These are phyloP conservation scores for Polypedilum vanderplanki DNA, from an alignment of 1,140 invertebrate species.

Conservation along the genomic window DNA sequence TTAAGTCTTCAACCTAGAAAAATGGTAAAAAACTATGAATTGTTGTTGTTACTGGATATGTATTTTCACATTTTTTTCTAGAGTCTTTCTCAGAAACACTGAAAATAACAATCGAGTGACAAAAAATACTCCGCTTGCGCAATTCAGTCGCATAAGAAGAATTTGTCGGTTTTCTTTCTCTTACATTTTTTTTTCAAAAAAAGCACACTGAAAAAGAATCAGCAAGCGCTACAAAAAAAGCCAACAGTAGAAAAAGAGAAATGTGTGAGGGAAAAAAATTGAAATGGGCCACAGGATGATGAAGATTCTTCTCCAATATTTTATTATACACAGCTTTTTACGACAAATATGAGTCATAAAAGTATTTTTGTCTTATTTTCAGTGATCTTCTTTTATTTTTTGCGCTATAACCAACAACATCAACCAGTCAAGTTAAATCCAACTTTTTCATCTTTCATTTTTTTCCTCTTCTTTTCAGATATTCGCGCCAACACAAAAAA, in stretches of 20 bases:
- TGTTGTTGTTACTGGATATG: neutral
- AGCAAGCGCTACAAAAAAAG: neutral
- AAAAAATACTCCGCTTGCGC: slow-evolving; percentile 27
- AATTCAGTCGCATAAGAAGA: slow-evolving; percentile 25
- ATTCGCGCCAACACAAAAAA: slow-evolving; percentile 25
- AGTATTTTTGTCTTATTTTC: too few species aligned
- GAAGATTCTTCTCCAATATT: too few species aligned
- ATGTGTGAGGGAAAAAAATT: neutral
- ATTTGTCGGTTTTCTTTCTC: slow-evolving; percentile 22
- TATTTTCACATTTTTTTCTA: neutral
- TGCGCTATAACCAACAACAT: too few species aligned
- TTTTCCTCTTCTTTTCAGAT: neutral
- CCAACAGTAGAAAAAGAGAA: neutral
- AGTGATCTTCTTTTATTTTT: too few species aligned
- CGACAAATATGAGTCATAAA: too few species aligned
- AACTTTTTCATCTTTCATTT: neutral
- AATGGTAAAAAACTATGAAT: neutral
- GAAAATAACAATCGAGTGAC: slow-evolving; percentile 23
- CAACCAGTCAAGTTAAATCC: too few species aligned
- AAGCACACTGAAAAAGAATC: slow-evolving; percentile 24
- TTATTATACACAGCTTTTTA: too few species aligned
- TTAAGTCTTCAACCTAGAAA: too few species aligned
- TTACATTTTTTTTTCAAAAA: neutral
- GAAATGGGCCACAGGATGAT: neutral
- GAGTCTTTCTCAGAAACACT: slow-evolving; percentile 27